Base-by-base conservation (phyloP, 1,140 invertebrate species). In the Gryllus bimaculatus region DNA sequence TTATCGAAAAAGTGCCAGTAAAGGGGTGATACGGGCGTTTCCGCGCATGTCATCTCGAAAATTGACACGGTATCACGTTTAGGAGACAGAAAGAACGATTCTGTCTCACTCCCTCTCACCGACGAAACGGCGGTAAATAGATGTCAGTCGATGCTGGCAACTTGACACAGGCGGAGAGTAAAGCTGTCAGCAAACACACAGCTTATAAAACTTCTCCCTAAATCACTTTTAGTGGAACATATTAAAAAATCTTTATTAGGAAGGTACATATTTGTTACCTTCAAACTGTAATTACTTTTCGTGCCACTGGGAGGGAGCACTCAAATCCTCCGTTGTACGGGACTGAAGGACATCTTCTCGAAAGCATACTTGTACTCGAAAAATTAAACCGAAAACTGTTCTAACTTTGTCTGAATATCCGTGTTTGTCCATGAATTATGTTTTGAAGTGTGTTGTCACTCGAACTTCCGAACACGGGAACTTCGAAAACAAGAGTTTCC, bases 191-290 rank as follows among this genome's bases (percentile, higher is more conserved):
- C 54, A 66, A 66, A 66, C 54, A 66, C 18, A 18, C 54, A 66
- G 54, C 54, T 66, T 66, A 66, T 66, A 66, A 66, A 66, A 66
- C 54, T 66, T 66, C 54, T 66, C 10, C 18, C 54, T 39, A 18
- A 66, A 18, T 66, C 54, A 18, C 18, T 66, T 66, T 66, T 18
- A 66, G 54, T 66, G 18, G 54, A 66, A 66, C 54, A 66, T 66
- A 66, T 66, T 66, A 66, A 66, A 66, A 66, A 66, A 66, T 66
- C 54, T 66, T 66, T 66, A 66, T 66, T 66, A 66, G 54, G 54
- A 66, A 66, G 18, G 54, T 66, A 66, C 54, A 66, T 66, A 66
- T 66, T 66, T 66, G 54, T 66, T 66, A 66, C 54, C 54, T 66
- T 18, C 54, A 66, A 66, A 66, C 54, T 66, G 54, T 66, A 66